Conservation (phyloP, 2,113 vertebrate genomes). For the Jacana jacana region DNA sequence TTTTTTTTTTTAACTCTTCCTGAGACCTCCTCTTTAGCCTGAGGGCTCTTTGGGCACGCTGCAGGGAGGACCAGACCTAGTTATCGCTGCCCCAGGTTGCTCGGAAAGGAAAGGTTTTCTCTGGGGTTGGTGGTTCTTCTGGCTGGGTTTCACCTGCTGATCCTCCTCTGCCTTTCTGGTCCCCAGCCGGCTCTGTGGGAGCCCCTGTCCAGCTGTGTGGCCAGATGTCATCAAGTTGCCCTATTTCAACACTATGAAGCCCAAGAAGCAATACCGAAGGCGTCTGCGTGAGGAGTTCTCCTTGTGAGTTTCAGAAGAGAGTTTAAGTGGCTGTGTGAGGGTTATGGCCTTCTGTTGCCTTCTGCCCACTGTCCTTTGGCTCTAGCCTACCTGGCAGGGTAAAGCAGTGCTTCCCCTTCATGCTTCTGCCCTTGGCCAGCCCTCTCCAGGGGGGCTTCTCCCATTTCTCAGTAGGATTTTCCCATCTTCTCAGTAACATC, state of each 20-base stretch:
- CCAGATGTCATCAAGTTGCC: conserved; percentile 98
- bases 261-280: conserved; percentile 97
- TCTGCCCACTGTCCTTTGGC: background rate
- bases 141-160: accelerated
- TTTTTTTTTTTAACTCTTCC: background rate
- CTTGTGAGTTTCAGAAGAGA: conserved; percentile 79
- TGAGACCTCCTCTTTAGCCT: background rate
- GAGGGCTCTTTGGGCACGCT: no score
- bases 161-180: background rate
- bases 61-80: background rate
- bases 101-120: background rate
- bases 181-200: conserved; percentile 92
- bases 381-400: background rate
- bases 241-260: conserved; percentile 99
- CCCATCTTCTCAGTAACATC: no score
- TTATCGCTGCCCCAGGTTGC: background rate
- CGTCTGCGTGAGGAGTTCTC: conserved; percentile 95
- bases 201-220: conserved; percentile 95
- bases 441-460: background rate
- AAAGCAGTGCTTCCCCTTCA: background rate
- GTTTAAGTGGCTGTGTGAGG: background rate
- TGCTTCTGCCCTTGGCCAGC: background rate
- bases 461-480: no score
- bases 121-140: background rate
- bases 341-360: accelerated